Percentiles rank a stretch among this genome's conserved stretches.
These are phyloP conservation scores for Porites lutea DNA, from an alignment of 64 coral and sea anemone genomes.

Conservation along the genomic window DNA sequence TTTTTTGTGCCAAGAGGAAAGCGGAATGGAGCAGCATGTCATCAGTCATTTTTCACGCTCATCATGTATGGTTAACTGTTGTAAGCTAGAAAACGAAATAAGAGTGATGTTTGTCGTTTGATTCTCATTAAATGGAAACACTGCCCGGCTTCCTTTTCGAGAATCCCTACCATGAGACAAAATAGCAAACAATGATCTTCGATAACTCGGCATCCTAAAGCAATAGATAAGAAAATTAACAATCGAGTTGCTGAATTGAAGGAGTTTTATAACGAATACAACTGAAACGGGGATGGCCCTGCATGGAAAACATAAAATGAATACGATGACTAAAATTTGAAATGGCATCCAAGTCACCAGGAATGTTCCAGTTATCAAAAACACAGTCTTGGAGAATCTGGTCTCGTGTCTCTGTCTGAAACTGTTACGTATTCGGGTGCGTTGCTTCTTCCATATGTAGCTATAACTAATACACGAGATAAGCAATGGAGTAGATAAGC, in stretches of 20 bases:
- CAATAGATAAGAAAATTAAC: constrained; percentile 58
- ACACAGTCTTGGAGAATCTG: constrained; percentile 10
- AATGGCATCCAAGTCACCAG: constrained; percentile 44
- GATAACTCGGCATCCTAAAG: constrained; percentile 40
- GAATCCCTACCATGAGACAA: neutral
- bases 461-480: constrained; percentile 13
- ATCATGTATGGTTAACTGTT: neutral
- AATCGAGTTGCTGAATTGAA: constrained; percentile 61
- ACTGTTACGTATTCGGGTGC: neutral
- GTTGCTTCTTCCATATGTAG: neutral
- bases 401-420: constrained; percentile 7
- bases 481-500: constrained; percentile 12
- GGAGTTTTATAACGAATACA: constrained; percentile 28
- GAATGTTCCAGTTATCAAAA: constrained; percentile 27
- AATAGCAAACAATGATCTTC: constrained; percentile 1
- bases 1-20: too few species aligned
- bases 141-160: neutral
- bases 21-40: too few species aligned
- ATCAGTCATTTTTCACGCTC: neutral
- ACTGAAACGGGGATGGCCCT: neutral
- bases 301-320: neutral
- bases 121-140: neutral
- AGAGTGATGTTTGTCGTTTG: neutral
- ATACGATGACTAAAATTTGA: constrained; percentile 51
- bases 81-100: neutral